Conservation (phyloP, 2,797 vertebrate genomes). For the Mionectes olivaceus region DNA sequence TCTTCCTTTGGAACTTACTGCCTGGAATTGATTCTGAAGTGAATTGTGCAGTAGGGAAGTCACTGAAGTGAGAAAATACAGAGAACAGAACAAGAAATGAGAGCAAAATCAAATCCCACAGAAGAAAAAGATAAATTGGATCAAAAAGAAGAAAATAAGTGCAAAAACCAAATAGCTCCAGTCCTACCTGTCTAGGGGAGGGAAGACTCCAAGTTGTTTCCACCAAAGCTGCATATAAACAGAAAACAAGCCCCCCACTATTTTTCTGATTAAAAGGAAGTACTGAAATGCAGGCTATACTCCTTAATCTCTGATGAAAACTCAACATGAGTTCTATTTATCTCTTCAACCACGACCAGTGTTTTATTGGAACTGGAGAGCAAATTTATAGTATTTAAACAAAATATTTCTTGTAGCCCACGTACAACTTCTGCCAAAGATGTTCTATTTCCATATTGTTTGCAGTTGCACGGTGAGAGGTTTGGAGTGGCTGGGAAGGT, state of each 20-base stretch:
- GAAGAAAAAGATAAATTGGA: neutral
- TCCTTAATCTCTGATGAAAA: neutral
- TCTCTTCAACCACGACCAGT: neutral
- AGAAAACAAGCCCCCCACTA: neutral
- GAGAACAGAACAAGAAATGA: neutral
- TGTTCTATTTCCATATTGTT: neutral
- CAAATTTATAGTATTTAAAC: neutral
- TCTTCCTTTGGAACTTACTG: neutral
- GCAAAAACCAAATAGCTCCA: neutral
- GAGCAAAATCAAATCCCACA: neutral
- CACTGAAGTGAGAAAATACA: neutral
- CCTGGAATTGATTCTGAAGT: neutral
- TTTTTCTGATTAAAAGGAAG: neutral
- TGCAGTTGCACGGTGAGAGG: neutral
- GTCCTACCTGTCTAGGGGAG: neutral
- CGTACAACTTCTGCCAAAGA: neutral
- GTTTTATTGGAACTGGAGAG: neutral
- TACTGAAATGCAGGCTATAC: neutral
- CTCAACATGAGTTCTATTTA: neutral
- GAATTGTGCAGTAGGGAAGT: neutral
- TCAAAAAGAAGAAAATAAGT: neutral
- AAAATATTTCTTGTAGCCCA: neutral
- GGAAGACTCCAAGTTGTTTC: neutral
- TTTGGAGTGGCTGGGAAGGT: neutral
- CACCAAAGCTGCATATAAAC: neutral